A percentile compares a stretch with the other conserved stretches of the same genome.
phyloP scores from a whole-genome alignment of 2,113 vertebrate species.

The Nothocercus julius region DNA sequence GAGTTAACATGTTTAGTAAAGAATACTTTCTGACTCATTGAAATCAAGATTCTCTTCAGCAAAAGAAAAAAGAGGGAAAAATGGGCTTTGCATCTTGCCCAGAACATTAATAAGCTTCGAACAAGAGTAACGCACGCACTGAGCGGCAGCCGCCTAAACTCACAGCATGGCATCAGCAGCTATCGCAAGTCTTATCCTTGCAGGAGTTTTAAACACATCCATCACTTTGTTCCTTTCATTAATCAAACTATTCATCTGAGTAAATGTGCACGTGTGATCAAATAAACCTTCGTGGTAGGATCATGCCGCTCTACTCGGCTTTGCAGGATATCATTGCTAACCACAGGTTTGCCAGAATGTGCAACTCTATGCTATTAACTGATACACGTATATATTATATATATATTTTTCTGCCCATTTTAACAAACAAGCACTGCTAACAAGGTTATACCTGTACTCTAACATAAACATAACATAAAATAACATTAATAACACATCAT shows the following conservation, averaged over 20 bases:
- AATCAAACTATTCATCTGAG: neutral
- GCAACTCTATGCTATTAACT: neutral
- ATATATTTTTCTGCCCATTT: neutral
- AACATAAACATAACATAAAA: neutral
- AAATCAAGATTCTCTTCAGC: conserved; percentile 6
- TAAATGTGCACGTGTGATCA: neutral
- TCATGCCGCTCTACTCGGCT: neutral
- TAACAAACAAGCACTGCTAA: rapidly evolving
- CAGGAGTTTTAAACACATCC: neutral
- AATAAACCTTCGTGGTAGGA: neutral
- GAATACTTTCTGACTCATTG: neutral
- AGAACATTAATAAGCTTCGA: neutral
- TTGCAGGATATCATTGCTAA: neutral
- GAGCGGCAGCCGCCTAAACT: neutral
- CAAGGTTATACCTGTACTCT: neutral
- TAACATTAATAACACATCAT: neutral
- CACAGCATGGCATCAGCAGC: neutral
- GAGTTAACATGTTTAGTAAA: neutral
- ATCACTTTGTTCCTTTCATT: neutral
- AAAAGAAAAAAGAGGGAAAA: neutral
- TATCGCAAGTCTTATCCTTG: neutral
- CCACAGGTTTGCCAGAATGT: rapidly evolving
- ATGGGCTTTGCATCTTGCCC: neutral
- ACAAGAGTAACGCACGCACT: neutral
- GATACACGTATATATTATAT: neutral